Evolutionary conservation across 2,888 invertebrate species (phyloP).

Genomic region (Scaptomyza polygonia): DNA sequence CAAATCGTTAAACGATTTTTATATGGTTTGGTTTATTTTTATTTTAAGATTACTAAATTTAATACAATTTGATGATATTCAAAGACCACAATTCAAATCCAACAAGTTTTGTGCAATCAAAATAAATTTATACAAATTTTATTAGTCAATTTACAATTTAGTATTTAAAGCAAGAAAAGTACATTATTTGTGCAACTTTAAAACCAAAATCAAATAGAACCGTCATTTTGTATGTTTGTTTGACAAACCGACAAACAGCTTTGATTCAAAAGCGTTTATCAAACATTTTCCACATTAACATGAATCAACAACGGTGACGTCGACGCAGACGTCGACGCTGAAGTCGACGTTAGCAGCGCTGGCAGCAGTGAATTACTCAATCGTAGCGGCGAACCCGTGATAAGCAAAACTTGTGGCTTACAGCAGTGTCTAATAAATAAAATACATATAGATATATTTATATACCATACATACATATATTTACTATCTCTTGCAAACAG

Average conservation of each 20-base stretch:
- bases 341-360: conserved; percentile 3
- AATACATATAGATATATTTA: conserved; percentile 6
- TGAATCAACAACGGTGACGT: conserved; percentile 34
- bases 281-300: background rate
- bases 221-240: background rate
- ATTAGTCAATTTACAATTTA: too few species aligned
- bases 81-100: too few species aligned
- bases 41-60: too few species aligned
- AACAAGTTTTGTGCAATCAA: too few species aligned
- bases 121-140: too few species aligned
- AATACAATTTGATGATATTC: too few species aligned
- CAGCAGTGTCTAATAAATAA: conserved; percentile 33
- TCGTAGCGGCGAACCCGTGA: conserved; percentile 59
- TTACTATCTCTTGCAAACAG: background rate
- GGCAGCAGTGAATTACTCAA: conserved; percentile 56
- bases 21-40: too few species aligned
- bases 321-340: background rate
- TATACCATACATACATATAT: background rate
- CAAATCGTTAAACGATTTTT: too few species aligned
- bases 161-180: too few species aligned
- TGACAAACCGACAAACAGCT: background rate
- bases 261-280: conserved; percentile 13
- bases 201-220: too few species aligned
- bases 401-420: conserved; percentile 43
- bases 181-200: too few species aligned